Evolutionary conservation across 1,140 invertebrate genomes (phyloP), one percentile per base, ranked within the genome.

Genomic region (Formica selysi): DNA sequence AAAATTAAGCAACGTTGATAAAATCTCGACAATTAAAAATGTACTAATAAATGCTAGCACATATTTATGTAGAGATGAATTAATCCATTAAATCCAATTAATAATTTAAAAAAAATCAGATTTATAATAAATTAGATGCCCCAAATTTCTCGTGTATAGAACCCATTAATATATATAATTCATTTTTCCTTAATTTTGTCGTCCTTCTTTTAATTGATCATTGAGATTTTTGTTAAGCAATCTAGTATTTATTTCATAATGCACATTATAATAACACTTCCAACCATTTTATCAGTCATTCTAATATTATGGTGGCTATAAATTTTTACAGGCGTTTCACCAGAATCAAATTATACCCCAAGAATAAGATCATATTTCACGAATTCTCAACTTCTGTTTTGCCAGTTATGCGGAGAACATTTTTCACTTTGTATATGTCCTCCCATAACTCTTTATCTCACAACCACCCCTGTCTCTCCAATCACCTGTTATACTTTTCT

Each of bases 341-440:
- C 32, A 74, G 29, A 36, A 67, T 81, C n/a, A 67, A 81, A 51
- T 83, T 81, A 32, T 1, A 10, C 8, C 7, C 3, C 7, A 13
- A 48, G 13, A 48, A 48, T 48, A 26, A 10, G 10, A 26, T 38
- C 54, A 10, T 6, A n/a, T 78, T 78, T 73, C 7, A 2, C 16
- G 3, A 48, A 73, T 10, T 59, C 2, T 2, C 26, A 13, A 73
- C 1, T 16, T 7, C 3, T 32, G 2, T 32, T 57, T 11, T 1
- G 48, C 32, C n/a, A 29, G 32, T 26, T 32, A 36, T 13, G 11
- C n/a, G 16, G 8, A 48, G 36, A 54, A 65, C 44, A 71, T 84
- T 67, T 68, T 38, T 64, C 38, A 51, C 48, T 19, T 6, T 29
- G 6, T 48, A 19, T 26, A 22, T n/a, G 29, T n/a, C 22, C 19